Conservation (phyloP, 2,888 invertebrate genomes). For the Limulus polyphemus region DNA sequence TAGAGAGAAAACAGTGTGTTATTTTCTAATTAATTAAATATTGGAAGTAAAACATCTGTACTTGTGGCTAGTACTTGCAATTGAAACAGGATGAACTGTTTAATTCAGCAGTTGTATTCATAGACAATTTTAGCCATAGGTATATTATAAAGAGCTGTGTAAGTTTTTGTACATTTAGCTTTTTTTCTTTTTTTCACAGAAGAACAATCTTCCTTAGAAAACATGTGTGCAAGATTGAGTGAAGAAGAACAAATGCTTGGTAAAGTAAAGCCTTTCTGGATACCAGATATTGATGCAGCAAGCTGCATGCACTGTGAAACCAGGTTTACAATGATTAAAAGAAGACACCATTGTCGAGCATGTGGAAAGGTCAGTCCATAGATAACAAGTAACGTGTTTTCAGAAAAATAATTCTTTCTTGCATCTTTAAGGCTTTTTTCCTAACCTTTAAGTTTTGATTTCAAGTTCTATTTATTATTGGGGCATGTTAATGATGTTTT, state of each 20-base stretch:
- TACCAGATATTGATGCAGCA: constrained; percentile 68
- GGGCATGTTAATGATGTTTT: background rate
- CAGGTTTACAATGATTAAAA: constrained; percentile 65
- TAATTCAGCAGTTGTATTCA: no score
- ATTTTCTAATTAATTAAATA: no score
- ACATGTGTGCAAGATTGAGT: background rate
- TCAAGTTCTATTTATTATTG: background rate
- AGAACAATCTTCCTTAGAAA: no score
- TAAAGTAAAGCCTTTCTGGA: constrained; percentile 67
- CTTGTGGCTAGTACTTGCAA: no score
- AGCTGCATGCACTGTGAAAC: constrained; percentile 67
- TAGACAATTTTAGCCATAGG: no score
- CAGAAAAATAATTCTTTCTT: constrained; percentile 2
- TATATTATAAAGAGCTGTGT: no score
- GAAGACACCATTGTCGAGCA: constrained; percentile 61
- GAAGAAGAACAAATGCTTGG: constrained; percentile 41
- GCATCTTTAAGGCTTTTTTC: background rate
- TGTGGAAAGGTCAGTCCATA: constrained; percentile 17
- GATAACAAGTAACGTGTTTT: background rate
- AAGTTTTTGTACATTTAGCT: no score
- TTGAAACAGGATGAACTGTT: no score
- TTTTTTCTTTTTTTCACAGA: no score
- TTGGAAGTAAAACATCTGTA: no score
- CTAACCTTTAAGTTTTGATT: background rate
- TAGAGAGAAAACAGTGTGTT: no score